Evolutionary conservation across 2,113 vertebrate genomes (phyloP), one percentile per base, ranked within the genome.

Genomic region (Thamnaconus septentrionalis): DNA sequence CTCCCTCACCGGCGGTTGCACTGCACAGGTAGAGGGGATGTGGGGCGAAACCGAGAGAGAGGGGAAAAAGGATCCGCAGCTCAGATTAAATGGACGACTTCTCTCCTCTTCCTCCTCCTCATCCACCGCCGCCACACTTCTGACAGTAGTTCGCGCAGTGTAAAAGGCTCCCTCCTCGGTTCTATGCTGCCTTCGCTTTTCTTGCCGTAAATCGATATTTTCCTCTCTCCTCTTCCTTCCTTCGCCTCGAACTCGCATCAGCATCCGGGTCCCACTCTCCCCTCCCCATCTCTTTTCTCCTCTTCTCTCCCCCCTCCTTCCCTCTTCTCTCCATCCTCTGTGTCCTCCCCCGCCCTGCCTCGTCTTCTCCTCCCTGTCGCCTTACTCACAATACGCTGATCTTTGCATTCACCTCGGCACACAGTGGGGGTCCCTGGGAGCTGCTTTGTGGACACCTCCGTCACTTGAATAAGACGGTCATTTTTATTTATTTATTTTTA

Each of bases 201-300:
- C 83, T 87, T 90, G 87, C 85, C 85, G 87, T 87, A 91, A 91
- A 91, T 86, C 88, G 88, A 86, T 91, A 87, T 89, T 89, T 91
- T 87, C 87, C 84, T 81, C 82, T 85, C 59, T 83, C 81, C 86
- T 85, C 88, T 86, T 81, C 80, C 87, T 88, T 83, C 74, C 76
- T 86, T 31, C 18, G 18, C 87, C 86, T 70, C 87, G 88, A 85
- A 75, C 85, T 88, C 87, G 88, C 90, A 91, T 89, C 83, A 86
- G 82, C 82, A 88, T 88, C 84, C 85, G 79, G 87, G 80, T 87
- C 81, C 64, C 75, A 39, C 75, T 67, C 75, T 71, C 76, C 82
- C 85, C 84, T 77, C 74, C 80, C 80, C 82, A 85, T 71, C 62
- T 59, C 65, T 41, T 59, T 71, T 66, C 68, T 54, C 54, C 61